These are phyloP conservation scores for Coecobrya sp. DNA, from an alignment of 2,888 invertebrate species.

Conservation along the genomic window DNA sequence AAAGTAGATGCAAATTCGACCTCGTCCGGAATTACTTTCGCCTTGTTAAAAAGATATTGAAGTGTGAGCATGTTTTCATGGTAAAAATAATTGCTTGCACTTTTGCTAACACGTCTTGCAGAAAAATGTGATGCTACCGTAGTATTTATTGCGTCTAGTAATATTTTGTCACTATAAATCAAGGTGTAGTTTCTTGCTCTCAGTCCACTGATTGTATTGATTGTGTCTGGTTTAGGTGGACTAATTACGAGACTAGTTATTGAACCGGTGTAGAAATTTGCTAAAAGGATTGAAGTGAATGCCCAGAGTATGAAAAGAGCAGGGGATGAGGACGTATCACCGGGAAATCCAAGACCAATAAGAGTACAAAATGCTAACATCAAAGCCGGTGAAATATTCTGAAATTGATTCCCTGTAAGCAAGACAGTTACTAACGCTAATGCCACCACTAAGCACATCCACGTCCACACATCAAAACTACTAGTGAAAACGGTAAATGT, in stretches of 20 bases:
- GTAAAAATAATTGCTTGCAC: background rate
- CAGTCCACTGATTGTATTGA: background rate
- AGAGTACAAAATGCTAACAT: background rate
- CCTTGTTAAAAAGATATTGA: background rate
- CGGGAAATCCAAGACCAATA: background rate
- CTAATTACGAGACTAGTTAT: background rate
- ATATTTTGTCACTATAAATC: background rate
- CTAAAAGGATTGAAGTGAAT: background rate
- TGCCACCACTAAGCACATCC: background rate
- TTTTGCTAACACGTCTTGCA: background rate
- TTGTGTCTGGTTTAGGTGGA: background rate
- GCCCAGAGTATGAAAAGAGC: background rate
- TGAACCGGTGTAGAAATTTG: background rate
- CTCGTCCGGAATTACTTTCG: background rate
- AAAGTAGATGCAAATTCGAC: background rate
- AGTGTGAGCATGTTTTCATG: background rate
- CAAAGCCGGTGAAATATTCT: background rate
- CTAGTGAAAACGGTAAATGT: background rate
- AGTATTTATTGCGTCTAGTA: background rate
- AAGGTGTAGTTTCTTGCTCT: background rate
- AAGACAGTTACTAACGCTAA: background rate
- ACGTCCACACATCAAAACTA: background rate
- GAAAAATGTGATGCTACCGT: background rate
- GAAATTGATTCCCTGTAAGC: background rate
- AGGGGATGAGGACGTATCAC: background rate